Evolutionary conservation across 2,113 vertebrate species (phyloP).

Genomic region (Spea bombifrons): DNA sequence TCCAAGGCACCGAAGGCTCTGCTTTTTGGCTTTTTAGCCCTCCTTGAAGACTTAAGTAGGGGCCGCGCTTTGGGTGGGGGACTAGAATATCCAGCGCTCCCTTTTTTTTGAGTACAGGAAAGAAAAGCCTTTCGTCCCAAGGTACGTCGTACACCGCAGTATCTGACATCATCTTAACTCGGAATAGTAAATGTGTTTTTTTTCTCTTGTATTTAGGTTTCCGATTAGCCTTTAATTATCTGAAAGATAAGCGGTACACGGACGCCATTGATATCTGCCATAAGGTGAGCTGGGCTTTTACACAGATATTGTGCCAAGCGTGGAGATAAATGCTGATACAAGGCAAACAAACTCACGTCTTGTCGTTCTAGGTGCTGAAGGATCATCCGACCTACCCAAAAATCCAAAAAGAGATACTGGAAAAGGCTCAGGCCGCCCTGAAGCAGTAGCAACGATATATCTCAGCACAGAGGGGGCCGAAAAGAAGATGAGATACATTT

Average conservation of each 20-base stretch:
- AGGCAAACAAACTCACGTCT: not conserved
- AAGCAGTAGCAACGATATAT: slow-evolving; percentile 51
- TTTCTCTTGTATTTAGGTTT: slow-evolving; percentile 58
- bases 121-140: no score
- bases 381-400: slow-evolving; percentile 65
- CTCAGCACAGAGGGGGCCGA: no score
- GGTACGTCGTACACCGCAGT: no score
- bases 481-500: no score
- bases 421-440: slow-evolving; percentile 62
- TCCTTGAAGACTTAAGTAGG: no score
- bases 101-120: no score
- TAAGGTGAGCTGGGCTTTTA: slow-evolving; percentile 50
- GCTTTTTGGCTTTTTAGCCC: no score
- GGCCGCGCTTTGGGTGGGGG: no score
- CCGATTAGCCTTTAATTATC: slow-evolving; percentile 70
- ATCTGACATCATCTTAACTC: no score
- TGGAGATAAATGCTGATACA: not conserved
- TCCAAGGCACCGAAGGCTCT: no score
- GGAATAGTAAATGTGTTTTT: no score
- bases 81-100: no score
- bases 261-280: slow-evolving; percentile 67
- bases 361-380: slow-evolving; percentile 60
- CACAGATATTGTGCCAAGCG: not conserved
- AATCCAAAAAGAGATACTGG: slow-evolving; percentile 66
- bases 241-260: slow-evolving; percentile 68